Evolutionary conservation across 2,113 vertebrate species (phyloP), one percentile per base, ranked within the genome.

Genomic region (Ophthalmolycus amberensis): DNA sequence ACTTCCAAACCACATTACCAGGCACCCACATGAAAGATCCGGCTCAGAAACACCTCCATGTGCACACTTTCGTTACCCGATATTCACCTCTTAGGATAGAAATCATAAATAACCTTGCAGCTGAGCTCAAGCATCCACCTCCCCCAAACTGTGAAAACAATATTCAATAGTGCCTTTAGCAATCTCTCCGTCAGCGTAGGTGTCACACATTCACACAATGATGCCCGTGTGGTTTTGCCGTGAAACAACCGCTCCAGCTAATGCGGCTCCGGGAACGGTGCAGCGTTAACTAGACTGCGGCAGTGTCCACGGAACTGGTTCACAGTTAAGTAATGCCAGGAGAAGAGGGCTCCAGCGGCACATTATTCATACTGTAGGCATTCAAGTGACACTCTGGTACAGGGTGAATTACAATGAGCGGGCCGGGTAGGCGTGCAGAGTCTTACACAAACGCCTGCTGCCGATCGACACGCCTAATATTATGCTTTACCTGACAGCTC

Each of bases 281-380:
- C 12, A 9, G 69, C 62, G 77, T 79, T 60, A 82, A 88, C 64
- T 9, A 44, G 50, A 46, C 62, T 85, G 65, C 85, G 18, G 85
- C 80, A 71, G 84, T 38, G 81, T 66, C 86, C 82, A 74, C 75
- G 78, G 74, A 91, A 85, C 32, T 87, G 83, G 89, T 88, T 91
- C 86, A 91, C 0, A 59, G 66, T 70, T 52, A 85, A 89, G 80
- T 75, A 40, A 84, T 22, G 75, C 80, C 64, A 77, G 69, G 20
- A 44, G 7, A 58, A 34, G 38, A 52, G 63, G 48, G 62, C 83
- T 84, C 42, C 50, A 34, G 70, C 75, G 58, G 71, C 1, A 74
- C 72, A 80, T 89, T 75, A 89, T 90, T 90, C 71, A 90, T 82
- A 85, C 80, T 62, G 83, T 46, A 68, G 66, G 70, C 70, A 79